Evolutionary conservation across 2,113 vertebrate genomes (phyloP), one percentile per base, ranked within the genome.

Genomic region (Rhagologus leucostigma): DNA sequence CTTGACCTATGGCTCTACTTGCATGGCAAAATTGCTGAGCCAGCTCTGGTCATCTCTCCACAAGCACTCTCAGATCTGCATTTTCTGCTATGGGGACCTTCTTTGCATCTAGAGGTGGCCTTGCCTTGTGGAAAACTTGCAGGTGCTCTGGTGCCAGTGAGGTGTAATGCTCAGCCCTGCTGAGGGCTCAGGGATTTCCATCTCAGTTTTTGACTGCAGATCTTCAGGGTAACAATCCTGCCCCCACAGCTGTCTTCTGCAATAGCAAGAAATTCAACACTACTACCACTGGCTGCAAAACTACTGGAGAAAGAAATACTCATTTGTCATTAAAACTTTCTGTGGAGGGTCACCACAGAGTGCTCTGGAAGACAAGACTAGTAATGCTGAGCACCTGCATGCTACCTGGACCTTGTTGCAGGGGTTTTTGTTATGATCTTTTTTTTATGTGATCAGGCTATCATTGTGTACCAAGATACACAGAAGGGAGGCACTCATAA

Each of bases 401-500:
- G 16, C 21, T 67, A 26, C 47, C 44, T 35, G 35, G 22, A 59
- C 21, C 21, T 55, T 29, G 13, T 0, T 64, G 15, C 1, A 2
- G 6, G 5, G 1, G 0, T 21, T 50, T 62, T 63, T 41, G 7
- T 53, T 84, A 20, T 6, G 4, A 35, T 42, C 2, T 16, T 50
- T 79, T 69, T 91, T 79, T 75, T 30, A 46, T 35, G 18, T 3
- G 0, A 75, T 50, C 15, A 42, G 7, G 8, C 71, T 82, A 73
- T 37, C 9, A 13, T 24, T 83, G 11, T 0, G 1, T 46, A 49
- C 46, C 42, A 60, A 69, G 49, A 24, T 21, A 44, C 7, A 20
- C 8, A 64, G 35, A 74, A 62, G 59, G 30, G 70, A 67, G 50
- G 30, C 12, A 9, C 22, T 70, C n/a, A 60, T 16, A 81, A 57